Percentiles rank a stretch among this genome's conserved stretches.
Evolutionary conservation across 92 coral and sea anemone genomes (phyloP).

Genomic region (Isaurus tuberculatus): DNA sequence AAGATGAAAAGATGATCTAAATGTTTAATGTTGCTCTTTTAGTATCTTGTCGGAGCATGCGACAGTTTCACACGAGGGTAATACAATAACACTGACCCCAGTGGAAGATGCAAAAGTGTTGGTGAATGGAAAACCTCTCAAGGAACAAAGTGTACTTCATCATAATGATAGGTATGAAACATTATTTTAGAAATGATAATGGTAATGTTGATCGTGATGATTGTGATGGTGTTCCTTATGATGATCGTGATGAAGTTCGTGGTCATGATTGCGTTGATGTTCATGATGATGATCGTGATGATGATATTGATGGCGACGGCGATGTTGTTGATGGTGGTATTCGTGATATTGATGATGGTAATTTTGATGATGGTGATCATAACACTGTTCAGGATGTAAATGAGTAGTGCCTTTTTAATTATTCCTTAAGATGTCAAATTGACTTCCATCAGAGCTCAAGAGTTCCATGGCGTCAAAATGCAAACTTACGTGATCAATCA

Average conservation of each 20-base stretch:
- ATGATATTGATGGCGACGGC: neutral
- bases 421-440: no score
- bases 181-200: neutral
- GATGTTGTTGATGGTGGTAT: neutral
- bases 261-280: neutral
- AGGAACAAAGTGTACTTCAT: constrained; percentile 67
- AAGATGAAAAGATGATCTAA: neutral
- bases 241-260: neutral
- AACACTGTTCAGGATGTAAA: no score
- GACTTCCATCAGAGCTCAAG: no score
- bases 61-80: constrained; percentile 61
- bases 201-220: no score
- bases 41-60: constrained; percentile 87
- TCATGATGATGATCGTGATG: neutral
- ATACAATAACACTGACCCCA: constrained; percentile 69
- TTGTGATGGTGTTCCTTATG: no score
- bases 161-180: constrained; percentile 87
- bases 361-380: no score
- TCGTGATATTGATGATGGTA: no score
- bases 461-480: no score
- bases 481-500: no score
- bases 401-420: no score
- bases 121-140: constrained; percentile 83
- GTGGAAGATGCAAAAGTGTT: constrained; percentile 77
- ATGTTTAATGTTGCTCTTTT: neutral